Conservation (phyloP, 2,113 vertebrate species). For the Paradoxurus hermaphroditus region DNA sequence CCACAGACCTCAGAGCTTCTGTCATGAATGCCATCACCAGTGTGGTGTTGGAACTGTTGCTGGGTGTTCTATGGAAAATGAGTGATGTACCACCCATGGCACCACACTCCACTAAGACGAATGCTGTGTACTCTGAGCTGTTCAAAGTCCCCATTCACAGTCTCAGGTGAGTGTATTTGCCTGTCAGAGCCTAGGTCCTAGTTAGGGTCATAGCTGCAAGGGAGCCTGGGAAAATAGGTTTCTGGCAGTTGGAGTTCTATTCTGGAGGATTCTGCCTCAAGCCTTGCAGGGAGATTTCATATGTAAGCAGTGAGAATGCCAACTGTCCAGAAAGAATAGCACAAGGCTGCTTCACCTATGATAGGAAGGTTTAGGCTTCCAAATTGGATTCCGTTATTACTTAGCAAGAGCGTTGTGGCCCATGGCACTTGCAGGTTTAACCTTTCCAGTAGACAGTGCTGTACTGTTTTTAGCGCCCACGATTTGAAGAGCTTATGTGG, state of each 20-base stretch:
- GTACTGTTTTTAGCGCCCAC: not conserved
- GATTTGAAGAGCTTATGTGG: not conserved
- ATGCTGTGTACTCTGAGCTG: not conserved
- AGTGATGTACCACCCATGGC: rapidly evolving
- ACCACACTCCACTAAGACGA: not conserved
- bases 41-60: not conserved
- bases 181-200: not conserved
- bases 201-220: not conserved
- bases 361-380: not conserved
- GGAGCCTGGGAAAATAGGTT: not conserved
- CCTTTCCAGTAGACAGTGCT: not conserved
- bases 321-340: not conserved
- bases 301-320: not conserved
- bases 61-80: not conserved
- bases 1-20: not conserved
- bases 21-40: not conserved
- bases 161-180: not conserved
- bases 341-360: not conserved
- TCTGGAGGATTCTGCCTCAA: not conserved
- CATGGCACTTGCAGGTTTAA: conserved; percentile 21
- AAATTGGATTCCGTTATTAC: conserved; percentile 3
- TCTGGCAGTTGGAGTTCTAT: not conserved
- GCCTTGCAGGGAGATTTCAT: not conserved
- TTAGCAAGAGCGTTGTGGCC: not conserved
- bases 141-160: not conserved